Percentiles rank a stretch among this genome's conserved stretches.
These are phyloP conservation scores for Puma concolor DNA, from an alignment of 2,113 vertebrate species.

Conservation along the genomic window DNA sequence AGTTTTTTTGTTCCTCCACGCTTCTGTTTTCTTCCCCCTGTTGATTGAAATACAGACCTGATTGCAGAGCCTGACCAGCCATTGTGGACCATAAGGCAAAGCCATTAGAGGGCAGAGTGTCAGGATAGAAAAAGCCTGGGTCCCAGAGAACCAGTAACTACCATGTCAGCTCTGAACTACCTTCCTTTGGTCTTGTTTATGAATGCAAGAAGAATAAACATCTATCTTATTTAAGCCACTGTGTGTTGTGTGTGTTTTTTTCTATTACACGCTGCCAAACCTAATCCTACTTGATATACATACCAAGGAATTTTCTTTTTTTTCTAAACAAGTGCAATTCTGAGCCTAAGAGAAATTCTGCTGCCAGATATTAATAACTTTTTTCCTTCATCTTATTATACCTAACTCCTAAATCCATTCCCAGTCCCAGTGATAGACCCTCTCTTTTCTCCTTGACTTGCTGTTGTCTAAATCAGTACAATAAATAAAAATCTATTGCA, in stretches of 20 bases:
- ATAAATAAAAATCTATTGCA: background rate
- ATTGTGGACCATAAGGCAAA: background rate
- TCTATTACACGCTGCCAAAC: background rate
- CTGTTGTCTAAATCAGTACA: background rate
- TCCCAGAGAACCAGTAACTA: background rate
- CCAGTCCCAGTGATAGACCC: background rate
- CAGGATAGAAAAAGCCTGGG: background rate
- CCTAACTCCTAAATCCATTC: background rate
- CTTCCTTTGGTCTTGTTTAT: slow-evolving; percentile 2
- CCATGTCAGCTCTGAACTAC: background rate
- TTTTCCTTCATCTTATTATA: background rate
- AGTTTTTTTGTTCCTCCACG: background rate
- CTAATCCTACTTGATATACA: background rate
- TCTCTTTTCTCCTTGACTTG: background rate
- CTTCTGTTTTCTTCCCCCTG: fast-evolving
- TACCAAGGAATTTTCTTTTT: background rate
- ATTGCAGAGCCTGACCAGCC: background rate
- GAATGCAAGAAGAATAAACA: background rate
- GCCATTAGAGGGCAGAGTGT: background rate
- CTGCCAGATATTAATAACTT: background rate
- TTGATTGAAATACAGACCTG: background rate
- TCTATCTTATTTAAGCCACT: background rate
- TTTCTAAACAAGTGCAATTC: background rate
- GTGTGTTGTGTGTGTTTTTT: background rate
- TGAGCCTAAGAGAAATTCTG: slow-evolving; percentile 21